Evolutionary conservation across 2,113 vertebrate species (phyloP), one percentile per base, ranked within the genome.

Genomic region (Rutilus rutilus): DNA sequence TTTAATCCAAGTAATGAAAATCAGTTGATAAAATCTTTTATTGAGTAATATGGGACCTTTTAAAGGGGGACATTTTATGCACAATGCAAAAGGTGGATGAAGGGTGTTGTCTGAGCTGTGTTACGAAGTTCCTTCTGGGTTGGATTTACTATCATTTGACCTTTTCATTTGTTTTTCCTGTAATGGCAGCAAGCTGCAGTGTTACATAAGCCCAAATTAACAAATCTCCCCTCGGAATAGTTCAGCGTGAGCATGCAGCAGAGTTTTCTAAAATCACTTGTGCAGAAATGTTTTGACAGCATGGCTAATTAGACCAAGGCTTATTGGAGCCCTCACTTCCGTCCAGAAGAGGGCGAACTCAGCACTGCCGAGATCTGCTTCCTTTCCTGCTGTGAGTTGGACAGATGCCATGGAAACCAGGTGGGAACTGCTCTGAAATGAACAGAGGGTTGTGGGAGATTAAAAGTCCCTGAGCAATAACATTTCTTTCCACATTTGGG

Each of bases 341-440:
- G 90, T 91, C 93, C 93, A 91, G 93, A 90, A 93, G 94, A 93
- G 92, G 95, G 94, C 93, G 93, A 93, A 89, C 91, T 88, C 90
- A 91, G 89, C 90, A 67, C 86, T 87, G 90, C 90, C 33, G 87
- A 91, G 90, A 92, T 87, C 88, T 88, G 92, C 93, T 94, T 94
- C 93, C 94, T 95, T 91, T 93, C 94, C 92, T 85, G 91, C 93
- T 93, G 94, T 85, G 93, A 92, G 89, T 88, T 94, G 94, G 94
- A 94, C 33, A 52, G 36, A 78, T 89, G 92, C 92, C 93, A 93
- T n/a, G 86, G 83, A 77, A 67, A 92, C 92, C 87, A 79, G 90
- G 88, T 87, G 90, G 90, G 91, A 90, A 87, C 21, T 89, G 83
- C 80, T 84, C 82, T 86, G 52, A 83, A 88, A 76, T 74, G 65